Base-by-base conservation (phyloP, 2,113 vertebrate genomes). In the Spermophilus dauricus region DNA sequence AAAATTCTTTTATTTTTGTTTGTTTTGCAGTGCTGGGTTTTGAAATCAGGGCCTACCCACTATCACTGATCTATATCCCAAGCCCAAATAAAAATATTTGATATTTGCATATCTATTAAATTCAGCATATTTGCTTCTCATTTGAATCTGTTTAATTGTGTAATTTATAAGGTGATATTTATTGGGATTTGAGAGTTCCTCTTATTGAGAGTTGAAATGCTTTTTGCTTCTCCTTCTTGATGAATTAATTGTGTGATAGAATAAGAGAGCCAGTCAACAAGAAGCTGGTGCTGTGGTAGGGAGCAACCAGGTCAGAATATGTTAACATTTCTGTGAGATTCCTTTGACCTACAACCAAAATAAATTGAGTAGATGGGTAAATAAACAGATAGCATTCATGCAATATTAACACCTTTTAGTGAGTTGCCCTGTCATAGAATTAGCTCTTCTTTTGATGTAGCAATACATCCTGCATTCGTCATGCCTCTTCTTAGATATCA, bases 51-150 rank as follows among this genome's bases (percentile, higher is more conserved):
- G 67, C 67, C 67, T 69, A 61, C 22, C 58, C 58, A 8, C 58
- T 63, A 63, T 22, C 24, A 63, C 61, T 63, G 61, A 63, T 24
- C 61, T 63, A 63, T 8, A 63, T 63, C 61, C 7, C 61, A 63
- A 93, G 90, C 30, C 88, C 45, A 98, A 93, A 37, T 92, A 94
- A 94, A 92, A 98, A 94, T 51, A 96, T 51, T 97, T 94, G 37
- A 93, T 97, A 48, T 92, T 97, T 97, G 58, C 65, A 91, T 89
- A 39, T 82, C 84, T 98, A 4, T 97, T 89, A 89, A 84, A 51
- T 97, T 93, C 9, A 34, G 22, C 70, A 93, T 63, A 2, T 87
- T 93, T 67, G 28, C 63, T 85, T 95, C 96, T 94, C 86, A 97
- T 93, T 88, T 92, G 86, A 97, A 91, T 51, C 73, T 39, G 26